Base-by-base conservation (phyloP, 53 echinoderm and acorn worm species). In the Echinometra lucunter region DNA sequence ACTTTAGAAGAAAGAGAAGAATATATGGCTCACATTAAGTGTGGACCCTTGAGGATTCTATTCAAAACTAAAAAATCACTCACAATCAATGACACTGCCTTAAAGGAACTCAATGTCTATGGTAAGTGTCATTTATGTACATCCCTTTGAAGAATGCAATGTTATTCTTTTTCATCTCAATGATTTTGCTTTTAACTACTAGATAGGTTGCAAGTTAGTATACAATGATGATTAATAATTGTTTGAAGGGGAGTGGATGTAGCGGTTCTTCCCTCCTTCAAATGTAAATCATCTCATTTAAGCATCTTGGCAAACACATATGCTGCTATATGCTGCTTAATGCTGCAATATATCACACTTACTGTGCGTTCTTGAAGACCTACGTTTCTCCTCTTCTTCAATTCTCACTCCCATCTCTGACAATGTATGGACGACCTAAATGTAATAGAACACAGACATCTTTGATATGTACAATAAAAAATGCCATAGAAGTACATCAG, bases 361-460 rank as follows among this genome's bases (percentile, higher is more conserved):
- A 91, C 91, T 69, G 0, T 91, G 91, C 11, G 66, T 91, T 70
- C 91, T 91, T 67, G 91, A 66, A 28, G 91, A 69, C 37, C 45
- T 66, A 53, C 25, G 45, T 47, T 53, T 18, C 6, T 89, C 89
- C 17, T 74, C 89, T 38, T 88, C 25, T 28, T 95, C 45, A 42
- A 95, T 96, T 66, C 87, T 74, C 87, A 38, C 92, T 53, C 63
- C 88, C 30, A 95, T 94, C 49, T 95, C 82, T 49, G 44, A 32
- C 60, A 96, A 85, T 32, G 55, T 88, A 1, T 69, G 89, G 30
- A 90, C 57, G 47, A 93, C 90, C 96, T 96, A 95, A 91, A 91
- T 53, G 63, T 80, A 7, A 66, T 5, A 66, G 19, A 37, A 66
- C 45, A 81, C 3, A 23, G 21, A 16, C 0, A 11, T 53, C 53